Evolutionary conservation across 1,140 invertebrate species (phyloP).

Genomic region (Meloidogyne floridensis): DNA sequence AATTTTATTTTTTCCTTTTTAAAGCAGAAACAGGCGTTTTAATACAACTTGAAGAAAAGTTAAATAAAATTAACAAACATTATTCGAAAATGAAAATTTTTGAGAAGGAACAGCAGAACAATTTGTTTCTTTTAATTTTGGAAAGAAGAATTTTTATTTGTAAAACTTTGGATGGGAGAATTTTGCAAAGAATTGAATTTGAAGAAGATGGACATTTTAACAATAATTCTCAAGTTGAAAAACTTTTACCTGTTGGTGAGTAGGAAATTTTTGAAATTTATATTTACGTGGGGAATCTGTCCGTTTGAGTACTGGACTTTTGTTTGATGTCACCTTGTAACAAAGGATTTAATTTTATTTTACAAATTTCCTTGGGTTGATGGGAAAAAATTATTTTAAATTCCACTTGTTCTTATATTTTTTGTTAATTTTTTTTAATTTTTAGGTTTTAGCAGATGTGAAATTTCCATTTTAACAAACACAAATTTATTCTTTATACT

Average conservation of each 20-base stretch:
- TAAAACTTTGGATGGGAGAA: constrained; percentile 19
- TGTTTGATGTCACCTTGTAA: too few species aligned
- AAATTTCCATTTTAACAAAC: not conserved
- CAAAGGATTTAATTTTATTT: too few species aligned
- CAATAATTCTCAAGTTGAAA: not conserved
- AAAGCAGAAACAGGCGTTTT: not conserved
- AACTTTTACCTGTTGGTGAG: not conserved
- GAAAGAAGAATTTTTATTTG: constrained; percentile 19
- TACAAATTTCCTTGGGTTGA: too few species aligned
- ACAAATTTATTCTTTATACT: not conserved
- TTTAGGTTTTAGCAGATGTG: not conserved
- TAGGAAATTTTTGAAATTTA: too few species aligned
- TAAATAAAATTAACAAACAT: not conserved
- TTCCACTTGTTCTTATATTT: too few species aligned
- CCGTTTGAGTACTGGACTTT: too few species aligned
- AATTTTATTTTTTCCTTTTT: not conserved
- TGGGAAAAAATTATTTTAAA: too few species aligned
- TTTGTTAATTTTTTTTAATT: too few species aligned
- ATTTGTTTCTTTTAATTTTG: not conserved
- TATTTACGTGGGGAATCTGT: too few species aligned
- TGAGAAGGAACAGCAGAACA: not conserved
- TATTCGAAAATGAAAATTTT: not conserved
- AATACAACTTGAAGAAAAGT: not conserved
- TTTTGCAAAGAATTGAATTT: not conserved
- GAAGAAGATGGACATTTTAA: not conserved